Base-by-base conservation (phyloP, 1,140 invertebrate species). In the Drosophila orena region DNA sequence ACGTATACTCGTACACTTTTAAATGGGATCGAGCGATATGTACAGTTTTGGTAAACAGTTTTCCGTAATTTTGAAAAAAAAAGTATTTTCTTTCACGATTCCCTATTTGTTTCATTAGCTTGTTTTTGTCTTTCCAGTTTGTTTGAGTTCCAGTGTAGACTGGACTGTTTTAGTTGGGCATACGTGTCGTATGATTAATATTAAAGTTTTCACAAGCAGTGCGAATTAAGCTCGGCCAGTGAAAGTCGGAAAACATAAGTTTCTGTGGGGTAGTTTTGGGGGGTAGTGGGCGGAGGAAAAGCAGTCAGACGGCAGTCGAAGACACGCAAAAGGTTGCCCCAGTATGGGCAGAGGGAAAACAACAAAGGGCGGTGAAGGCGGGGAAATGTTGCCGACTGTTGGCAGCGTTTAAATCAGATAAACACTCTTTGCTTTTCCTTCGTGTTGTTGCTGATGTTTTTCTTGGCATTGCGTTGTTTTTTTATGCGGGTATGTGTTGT, bases 131-230 rank as follows among this genome's bases (percentile, higher is more conserved):
- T 17, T 17, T 17, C 17, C 17, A 6, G 6, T 24, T 14, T 4
- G 7, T n/a, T 50, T 34, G 15, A 2, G 1, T 52, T 14, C 1
- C 30, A 14, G 68, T 76, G 52, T 72, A 65, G 0, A 15, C n/a
- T 52, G 27, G 59, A 62, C 57, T 14, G 17, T 15, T 12, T 54
- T n/a, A 14, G 27, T 54, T 8, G 49, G 61, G 46, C 55, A 88
- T 88, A 71, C 83, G 83, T 84, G 83, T 86, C 79, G 79, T 66
- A 83, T 88, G 83, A 86, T 86, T 86, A 86, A 86, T 88, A 86
- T 86, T 86, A 86, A 83, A 86, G 83, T 86, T 86, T 75, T 54
- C 30, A 57, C 72, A 59, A 73, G 66, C 77, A 79, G 83, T 88
- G 83, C 81, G 88, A 88, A 86, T 83, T 79, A 88, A 83, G 75